Conservation (phyloP, 2,888 invertebrate species). For the Geophilus truncorum region DNA sequence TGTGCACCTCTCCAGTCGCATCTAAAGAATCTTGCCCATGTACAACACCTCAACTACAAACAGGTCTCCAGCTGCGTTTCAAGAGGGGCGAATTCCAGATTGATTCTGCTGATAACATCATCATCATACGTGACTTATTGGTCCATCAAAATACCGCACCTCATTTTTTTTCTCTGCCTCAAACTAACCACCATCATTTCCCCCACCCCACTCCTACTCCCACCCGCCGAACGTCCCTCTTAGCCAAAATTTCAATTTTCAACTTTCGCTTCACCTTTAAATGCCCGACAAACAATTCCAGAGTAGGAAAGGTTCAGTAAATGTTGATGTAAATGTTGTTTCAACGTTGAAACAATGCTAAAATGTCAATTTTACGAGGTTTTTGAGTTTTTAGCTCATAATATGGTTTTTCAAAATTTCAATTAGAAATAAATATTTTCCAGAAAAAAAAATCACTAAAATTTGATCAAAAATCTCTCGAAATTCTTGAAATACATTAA, state of each 20-base stretch:
- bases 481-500: too few species aligned
- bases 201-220: background rate
- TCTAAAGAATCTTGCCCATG: background rate
- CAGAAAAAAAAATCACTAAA: too few species aligned
- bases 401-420: too few species aligned
- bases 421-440: too few species aligned
- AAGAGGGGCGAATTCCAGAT: constrained; percentile 23
- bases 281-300: too few species aligned
- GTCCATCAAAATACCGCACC: constrained; percentile 18
- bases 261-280: too few species aligned
- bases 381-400: too few species aligned
- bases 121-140: constrained; percentile 14
- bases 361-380: too few species aligned
- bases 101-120: constrained; percentile 18
- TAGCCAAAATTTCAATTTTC: background rate
- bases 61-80: constrained; percentile 21
- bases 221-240: background rate
- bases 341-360: too few species aligned
- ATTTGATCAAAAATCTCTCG: too few species aligned
- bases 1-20: background rate
- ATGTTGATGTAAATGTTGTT: too few species aligned
- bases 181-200: background rate
- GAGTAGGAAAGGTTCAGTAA: too few species aligned
- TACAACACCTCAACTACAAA: constrained; percentile 8
- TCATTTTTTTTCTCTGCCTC: background rate